Base-by-base conservation (phyloP, 2,113 vertebrate species). In the Coturnix japonica region DNA sequence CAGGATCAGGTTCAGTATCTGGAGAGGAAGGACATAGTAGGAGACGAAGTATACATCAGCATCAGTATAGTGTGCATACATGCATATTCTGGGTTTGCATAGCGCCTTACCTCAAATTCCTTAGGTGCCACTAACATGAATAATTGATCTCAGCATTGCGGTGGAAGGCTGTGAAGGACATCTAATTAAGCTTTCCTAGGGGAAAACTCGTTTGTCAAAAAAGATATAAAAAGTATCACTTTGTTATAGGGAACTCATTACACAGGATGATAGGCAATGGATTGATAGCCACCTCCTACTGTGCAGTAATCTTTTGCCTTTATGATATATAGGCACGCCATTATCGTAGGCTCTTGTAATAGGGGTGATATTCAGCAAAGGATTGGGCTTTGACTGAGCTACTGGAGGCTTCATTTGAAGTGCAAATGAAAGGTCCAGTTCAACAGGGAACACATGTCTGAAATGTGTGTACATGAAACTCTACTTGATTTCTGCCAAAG, bases 391-490 rank as follows among this genome's bases (percentile, higher is more conserved):
- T 56, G 19, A 3, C 4, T 51, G 78, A 82, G 64, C 44, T 67
- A 20, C 75, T 73, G 17, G 74, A 85, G 67, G 35, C 87, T 92
- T 80, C 65, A 61, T 96, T 91, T 93, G 89, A 83, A 92, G 72
- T 94, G 94, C 75, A 87, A 93, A 95, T 93, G 87, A 87, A 78
- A 33, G 11, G 73, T 85, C n/a, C 78, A 80, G 51, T 91, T 93
- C 91, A 93, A 43, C 63, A 74, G 65, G 67, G 35, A 87, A 82
- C 87, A 77, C 64, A 71, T 67, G 84, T 91, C 69, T 81, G 64
- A 74, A 7, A 71, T 31, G 64, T 60, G 64, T 65, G 47, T 92
- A 83, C 79, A 61, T 89, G 78, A 80, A 94, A 77, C 43, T 82
- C 85, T 65, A 71, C 81, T 87, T 89, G 73, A 93, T 89, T 93